Percentiles rank a stretch among this genome's conserved stretches.
Conservation (phyloP, 2,888 invertebrate genomes). For the Flabesymbios commensalis region DNA sequence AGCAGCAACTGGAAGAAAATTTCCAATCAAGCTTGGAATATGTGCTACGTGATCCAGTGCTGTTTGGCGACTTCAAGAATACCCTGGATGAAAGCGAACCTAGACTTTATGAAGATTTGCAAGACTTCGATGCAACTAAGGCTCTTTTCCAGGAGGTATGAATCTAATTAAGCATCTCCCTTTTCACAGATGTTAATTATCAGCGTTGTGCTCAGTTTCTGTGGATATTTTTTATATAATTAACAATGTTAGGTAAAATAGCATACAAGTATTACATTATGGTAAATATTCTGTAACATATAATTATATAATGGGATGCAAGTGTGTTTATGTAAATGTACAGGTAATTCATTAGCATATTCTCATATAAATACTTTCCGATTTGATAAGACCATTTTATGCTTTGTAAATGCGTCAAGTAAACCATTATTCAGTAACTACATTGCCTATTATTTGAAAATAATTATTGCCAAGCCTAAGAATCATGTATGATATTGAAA, state of each 20-base stretch:
- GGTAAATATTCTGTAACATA: not conserved
- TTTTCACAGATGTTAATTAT: not conserved
- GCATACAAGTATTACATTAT: too few relatives aligned
- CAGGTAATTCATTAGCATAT: too few relatives aligned
- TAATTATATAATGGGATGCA: not conserved
- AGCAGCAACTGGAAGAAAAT: slow-evolving; percentile 63
- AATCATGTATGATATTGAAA: too few relatives aligned
- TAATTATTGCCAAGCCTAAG: too few relatives aligned
- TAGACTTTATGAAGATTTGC: slow-evolving; percentile 83
- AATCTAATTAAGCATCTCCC: not conserved
- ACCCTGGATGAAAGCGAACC: slow-evolving; percentile 79
- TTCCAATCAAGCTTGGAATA: slow-evolving; percentile 67
- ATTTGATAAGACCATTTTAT: too few relatives aligned
- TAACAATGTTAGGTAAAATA: not conserved
- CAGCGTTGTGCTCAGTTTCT: not conserved
- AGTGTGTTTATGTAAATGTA: not conserved
- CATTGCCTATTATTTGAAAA: too few relatives aligned
- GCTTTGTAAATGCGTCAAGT: too few relatives aligned
- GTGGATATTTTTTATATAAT: not conserved
- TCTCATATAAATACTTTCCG: too few relatives aligned
- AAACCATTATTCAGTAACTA: too few relatives aligned
- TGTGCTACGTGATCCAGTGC: slow-evolving; percentile 77
- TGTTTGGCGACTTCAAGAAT: slow-evolving; percentile 88
- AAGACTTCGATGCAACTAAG: slow-evolving; percentile 88
- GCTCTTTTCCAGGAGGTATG: slow-evolving; percentile 82